Percentiles rank a stretch among this genome's conserved stretches.
Evolutionary conservation across 2,797 vertebrate genomes (phyloP).

Genomic region (Serranus cabrilla): DNA sequence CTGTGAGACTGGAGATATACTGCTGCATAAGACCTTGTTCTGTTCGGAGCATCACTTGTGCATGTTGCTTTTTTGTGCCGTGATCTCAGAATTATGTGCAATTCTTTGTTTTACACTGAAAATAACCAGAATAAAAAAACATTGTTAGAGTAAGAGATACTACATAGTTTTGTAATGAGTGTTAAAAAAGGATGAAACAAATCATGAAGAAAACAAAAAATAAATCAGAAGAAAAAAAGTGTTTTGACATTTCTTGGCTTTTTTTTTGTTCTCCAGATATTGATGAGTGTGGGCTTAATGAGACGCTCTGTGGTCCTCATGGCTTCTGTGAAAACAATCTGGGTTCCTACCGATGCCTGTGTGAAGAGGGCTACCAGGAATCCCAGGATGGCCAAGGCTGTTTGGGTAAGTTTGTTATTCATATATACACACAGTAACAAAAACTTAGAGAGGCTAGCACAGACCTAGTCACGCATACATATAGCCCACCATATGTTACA

Average conservation of each 20-base stretch:
- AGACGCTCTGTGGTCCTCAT: slow-evolving; percentile 89
- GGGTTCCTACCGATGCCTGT: slow-evolving; percentile 94
- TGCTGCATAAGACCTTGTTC: no score
- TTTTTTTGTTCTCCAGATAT: slow-evolving; percentile 88
- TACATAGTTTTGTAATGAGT: not conserved
- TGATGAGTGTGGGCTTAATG: slow-evolving; percentile 92
- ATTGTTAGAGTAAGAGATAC: not conserved
- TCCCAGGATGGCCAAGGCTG: slow-evolving; percentile 89
- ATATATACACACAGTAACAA: no score
- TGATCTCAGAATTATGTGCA: no score
- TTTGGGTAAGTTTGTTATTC: slow-evolving; percentile 86
- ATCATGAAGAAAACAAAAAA: not conserved
- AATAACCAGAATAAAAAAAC: no score
- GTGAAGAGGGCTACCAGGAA: slow-evolving; percentile 94
- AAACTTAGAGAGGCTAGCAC: no score
- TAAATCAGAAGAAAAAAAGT: not conserved
- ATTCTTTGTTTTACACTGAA: no score
- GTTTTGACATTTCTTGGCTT: not conserved
- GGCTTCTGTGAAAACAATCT: slow-evolving; percentile 94
- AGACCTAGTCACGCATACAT: no score
- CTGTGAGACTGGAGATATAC: no score
- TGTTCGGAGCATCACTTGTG: no score
- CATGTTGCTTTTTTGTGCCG: no score
- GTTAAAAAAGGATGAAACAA: not conserved
- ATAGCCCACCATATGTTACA: no score